Base-by-base conservation (phyloP, 2,113 vertebrate species). In the Gobius niger region DNA sequence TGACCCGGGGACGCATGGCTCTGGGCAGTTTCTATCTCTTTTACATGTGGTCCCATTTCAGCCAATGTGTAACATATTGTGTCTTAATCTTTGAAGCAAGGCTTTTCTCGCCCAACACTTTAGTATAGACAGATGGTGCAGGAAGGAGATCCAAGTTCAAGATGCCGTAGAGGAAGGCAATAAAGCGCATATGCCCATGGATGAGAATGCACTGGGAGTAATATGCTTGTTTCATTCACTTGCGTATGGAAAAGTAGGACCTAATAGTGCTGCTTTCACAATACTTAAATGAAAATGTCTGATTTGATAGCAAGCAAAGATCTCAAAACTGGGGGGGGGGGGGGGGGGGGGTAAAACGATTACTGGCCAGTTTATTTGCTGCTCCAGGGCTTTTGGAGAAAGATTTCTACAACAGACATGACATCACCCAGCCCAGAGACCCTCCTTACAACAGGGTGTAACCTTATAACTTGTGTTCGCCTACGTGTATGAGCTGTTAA, bases 51-150 rank as follows among this genome's bases (percentile, higher is more conserved):
- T 49, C 13, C 44, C 40, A 49, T 44, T 65, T 47, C 14, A 41
- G 15, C 56, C 12, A 18, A 66, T 77, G 68, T 24, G 19, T 56
- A 65, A 53, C 44, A 54, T 62, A 67, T 64, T 50, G 59, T 59
- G 64, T 44, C 62, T 44, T 46, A 51, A 62, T 73, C 65, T 80
- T 51, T n/a, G n/a, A 65, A 68, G 47, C 7, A 1, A 83, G 72
- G 52, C 69, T 71, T 73, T 49, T 74, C 72, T 78, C 66, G 18
- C 50, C 47, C 65, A 47, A 13, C 44, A 50, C 78, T 72, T 74
- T 52, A 72, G 68, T 64, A 44, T 51, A 51, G 66, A 73, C 86
- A 89, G 85, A 91, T 89, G 88, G 86, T 53, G 18, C 53, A 44
- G 75, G 75, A 75, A 77, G 73, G 50, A 63, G 73, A 80, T 77